Evolutionary conservation across 2,797 vertebrate genomes (phyloP), one percentile per base, ranked within the genome.

Genomic region (Anisognathus igniventris): DNA sequence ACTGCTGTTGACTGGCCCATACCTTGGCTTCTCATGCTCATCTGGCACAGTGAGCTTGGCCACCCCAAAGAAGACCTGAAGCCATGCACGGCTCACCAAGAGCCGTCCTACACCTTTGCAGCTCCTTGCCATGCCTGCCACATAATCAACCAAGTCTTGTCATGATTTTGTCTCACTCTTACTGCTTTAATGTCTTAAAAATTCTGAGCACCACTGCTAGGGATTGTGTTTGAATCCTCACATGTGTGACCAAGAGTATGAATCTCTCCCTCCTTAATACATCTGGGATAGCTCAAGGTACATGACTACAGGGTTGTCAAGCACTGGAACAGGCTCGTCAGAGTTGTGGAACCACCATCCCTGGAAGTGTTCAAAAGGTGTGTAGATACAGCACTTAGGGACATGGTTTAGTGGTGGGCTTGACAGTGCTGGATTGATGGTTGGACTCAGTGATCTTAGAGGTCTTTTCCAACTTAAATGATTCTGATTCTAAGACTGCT

Each of bases 11-110:
- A n/a, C 21, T 22, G 44, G 18, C 4, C 47, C 23, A 6, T 45
- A 54, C 6, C n/a, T 67, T 39, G 47, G 17, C 31, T 86, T 53
- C 28, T 65, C 0, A 0, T 25, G 22, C n/a, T n/a, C 8, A 7
- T 18, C 10, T 37, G 27, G 25, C 16, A 57, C 31, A 68, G 33
- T 6, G 50, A 75, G 16, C 50, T 62, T n/a, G 44, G 27, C 35
- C 13, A 62, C 6, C 8, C 5, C 16, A 53, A 42, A 61, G 53
- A 56, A n/a, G 39, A 65, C 11, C 27, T 86, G 61, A 76, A 39
- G 23, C n/a, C 50, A 35, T 13, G 14, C 28, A 37, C 1, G 1
- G 35, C 9, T 86, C 20, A 40, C 33, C 28, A 66, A 18, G 25
- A 65, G 10, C 37, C 1, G 0, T 6, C 25, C 16, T 14, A 37